Conservation (phyloP, 1,140 invertebrate species). For the Drosophila elegans region DNA sequence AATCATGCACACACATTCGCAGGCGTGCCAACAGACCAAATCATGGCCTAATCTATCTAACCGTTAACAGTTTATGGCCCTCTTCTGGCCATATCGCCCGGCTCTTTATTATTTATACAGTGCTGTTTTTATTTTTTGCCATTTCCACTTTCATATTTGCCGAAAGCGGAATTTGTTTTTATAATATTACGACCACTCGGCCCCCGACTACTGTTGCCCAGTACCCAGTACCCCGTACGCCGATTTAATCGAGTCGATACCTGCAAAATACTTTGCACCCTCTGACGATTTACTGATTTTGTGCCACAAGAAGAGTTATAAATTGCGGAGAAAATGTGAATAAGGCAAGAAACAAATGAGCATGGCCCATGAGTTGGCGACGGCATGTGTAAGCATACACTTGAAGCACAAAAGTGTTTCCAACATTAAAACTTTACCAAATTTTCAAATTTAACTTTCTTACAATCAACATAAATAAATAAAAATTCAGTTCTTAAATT, state of each 20-base stretch:
- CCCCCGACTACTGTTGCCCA: constrained; percentile 46
- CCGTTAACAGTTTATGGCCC: constrained; percentile 69
- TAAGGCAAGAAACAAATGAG: not conserved
- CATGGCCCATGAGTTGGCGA: not conserved
- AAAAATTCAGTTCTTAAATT: too few relatives aligned
- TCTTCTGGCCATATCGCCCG: constrained; percentile 70
- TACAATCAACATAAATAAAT: too few relatives aligned
- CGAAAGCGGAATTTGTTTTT: constrained; percentile 65
- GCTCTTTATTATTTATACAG: constrained; percentile 70
- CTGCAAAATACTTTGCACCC: constrained; percentile 26
- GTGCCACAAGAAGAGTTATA: constrained; percentile 23
- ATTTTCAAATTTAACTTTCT: too few relatives aligned
- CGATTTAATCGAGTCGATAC: constrained; percentile 48
- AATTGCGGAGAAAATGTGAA: constrained; percentile 36
- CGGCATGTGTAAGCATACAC: not conserved
- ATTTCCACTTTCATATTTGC: constrained; percentile 77
- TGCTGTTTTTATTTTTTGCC: constrained; percentile 45
- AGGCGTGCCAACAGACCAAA: constrained; percentile 59
- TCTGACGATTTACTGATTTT: constrained; percentile 25
- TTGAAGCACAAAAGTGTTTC: too few relatives aligned
- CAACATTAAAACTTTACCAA: too few relatives aligned
- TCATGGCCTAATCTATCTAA: constrained; percentile 77
- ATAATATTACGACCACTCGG: constrained; percentile 55
- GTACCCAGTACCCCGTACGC: not conserved
- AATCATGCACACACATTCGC: constrained; percentile 59